Evolutionary conservation across 2,888 invertebrate species (phyloP), one percentile per base, ranked within the genome.

Genomic region (Neoaliturus tenellus): DNA sequence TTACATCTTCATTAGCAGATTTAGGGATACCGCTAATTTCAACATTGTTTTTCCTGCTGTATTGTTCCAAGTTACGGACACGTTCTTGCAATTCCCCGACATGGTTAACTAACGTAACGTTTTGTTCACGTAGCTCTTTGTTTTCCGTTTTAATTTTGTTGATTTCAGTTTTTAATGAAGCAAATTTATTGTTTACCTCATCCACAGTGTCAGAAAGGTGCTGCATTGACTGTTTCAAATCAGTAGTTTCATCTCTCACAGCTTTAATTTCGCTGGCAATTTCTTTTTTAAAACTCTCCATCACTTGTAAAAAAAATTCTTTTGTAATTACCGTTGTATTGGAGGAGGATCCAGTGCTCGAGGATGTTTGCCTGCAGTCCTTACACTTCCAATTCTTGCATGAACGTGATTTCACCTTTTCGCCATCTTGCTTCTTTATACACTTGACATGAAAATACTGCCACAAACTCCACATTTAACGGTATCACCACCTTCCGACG

Each of bases 41-140:
- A 20, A 71, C 28, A 20, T 71, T 71, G 20, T 39, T 33, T 17
- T 35, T 31, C 39, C 71, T 3, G 2, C 20, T 39, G 41, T 71
- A 71, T 23, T 71, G 71, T 20, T 71, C 71, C 71, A 71, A 4
- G 20, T 23, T 35, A 20, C 71, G 41, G 14, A 71, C 71, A 5
- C 39, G 4, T 1, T 71, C 39, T 12, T 39, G 3, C 41, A 71
- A n/a, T 12, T 69, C 69, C 14, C 31, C 31, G n/a, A 69, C 69
- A 5, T 17, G 44, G 10, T 44, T 44, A 14, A 14, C 17, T 44
- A 44, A 17, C 2, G 44, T 14, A 14, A 12, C 4, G 17, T 44
- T 44, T 14, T 44, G 10, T 2, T 44, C 44, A 3, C 44, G 4
- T 44, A 44, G 12, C 17, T 44, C 12, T 44, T 14, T 2, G 4